phyloP scores from a whole-genome alignment of 2,797 vertebrate genomes.

The Siniperca undulata region DNA sequence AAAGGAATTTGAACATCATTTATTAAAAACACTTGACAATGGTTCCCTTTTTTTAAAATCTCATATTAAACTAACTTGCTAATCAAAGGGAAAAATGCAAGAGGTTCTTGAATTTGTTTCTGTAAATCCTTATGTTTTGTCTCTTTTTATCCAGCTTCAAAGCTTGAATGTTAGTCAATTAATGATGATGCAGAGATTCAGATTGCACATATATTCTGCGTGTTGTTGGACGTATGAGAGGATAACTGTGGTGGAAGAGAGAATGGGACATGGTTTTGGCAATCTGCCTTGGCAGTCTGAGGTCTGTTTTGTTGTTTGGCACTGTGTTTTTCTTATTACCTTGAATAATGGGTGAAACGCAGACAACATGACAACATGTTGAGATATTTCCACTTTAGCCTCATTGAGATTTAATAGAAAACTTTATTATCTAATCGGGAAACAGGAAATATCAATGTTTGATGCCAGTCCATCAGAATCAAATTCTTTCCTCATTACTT shows the following conservation, averaged over 20 bases:
- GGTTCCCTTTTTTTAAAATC: slow-evolving; percentile 53
- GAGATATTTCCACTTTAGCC: slow-evolving; percentile 33
- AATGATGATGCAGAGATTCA: slow-evolving; percentile 37
- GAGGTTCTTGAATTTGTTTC: slow-evolving; percentile 22
- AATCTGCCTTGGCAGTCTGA: slow-evolving; percentile 13
- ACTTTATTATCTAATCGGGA: slow-evolving; percentile 8
- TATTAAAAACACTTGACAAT: slow-evolving; percentile 64
- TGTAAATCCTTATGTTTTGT: slow-evolving; percentile 33
- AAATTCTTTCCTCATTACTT: slow-evolving; percentile 22
- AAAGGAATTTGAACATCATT: slow-evolving; percentile 63
- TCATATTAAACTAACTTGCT: slow-evolving; percentile 41
- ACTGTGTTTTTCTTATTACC: slow-evolving; percentile 41
- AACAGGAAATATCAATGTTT: slow-evolving; percentile 8
- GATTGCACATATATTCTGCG: not conserved
- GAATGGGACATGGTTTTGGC: slow-evolving; percentile 33
- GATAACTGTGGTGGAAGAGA: not conserved
- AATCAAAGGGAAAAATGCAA: slow-evolving; percentile 71
- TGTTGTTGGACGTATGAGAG: slow-evolving; percentile 3
- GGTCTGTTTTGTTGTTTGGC: slow-evolving; percentile 26
- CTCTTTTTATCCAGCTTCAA: slow-evolving; percentile 32
- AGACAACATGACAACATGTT: slow-evolving; percentile 20
- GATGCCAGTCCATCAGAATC: slow-evolving; percentile 20
- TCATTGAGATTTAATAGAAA: slow-evolving; percentile 39
- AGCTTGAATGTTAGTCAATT: slow-evolving; percentile 33
- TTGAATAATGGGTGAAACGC: slow-evolving; percentile 29